A percentile compares a stretch with the other conserved stretches of the same genome.
Evolutionary conservation across 2,888 invertebrate genomes (phyloP).

Genomic region (Caenorhabditis virilis): DNA sequence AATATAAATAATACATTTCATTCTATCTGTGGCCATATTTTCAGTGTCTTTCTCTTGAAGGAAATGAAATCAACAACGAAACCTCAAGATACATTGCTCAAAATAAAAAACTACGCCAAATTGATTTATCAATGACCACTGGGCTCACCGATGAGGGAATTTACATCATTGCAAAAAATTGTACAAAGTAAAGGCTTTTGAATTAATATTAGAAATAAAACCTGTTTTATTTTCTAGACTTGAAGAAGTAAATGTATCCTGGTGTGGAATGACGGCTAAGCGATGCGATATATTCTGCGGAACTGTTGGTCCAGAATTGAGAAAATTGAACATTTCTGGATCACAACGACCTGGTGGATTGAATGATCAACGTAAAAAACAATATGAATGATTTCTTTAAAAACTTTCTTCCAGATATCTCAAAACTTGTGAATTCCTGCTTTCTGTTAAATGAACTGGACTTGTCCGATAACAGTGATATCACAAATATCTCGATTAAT

Average conservation of each 20-base stretch:
- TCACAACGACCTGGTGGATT: slow-evolving; percentile 8
- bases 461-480: slow-evolving; percentile 19
- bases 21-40: slow-evolving; percentile 3
- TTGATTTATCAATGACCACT: slow-evolving; percentile 26
- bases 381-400: background rate
- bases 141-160: slow-evolving; percentile 13
- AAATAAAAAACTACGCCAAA: slow-evolving; percentile 8
- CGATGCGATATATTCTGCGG: slow-evolving; percentile 2
- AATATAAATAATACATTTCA: background rate
- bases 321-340: slow-evolving; percentile 27
- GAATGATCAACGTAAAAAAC: slow-evolving; percentile 13
- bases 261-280: slow-evolving; percentile 20
- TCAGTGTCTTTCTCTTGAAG: slow-evolving; percentile 24
- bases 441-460: slow-evolving; percentile 13
- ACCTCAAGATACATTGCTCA: slow-evolving; percentile 8
- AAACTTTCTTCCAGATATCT: slow-evolving; percentile 11
- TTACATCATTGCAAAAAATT: slow-evolving; percentile 2
- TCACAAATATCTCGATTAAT: slow-evolving; percentile 2
- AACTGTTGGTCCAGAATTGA: slow-evolving; percentile 1
- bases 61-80: slow-evolving; percentile 8
- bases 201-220: background rate
- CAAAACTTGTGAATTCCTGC: slow-evolving; percentile 3
- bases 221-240: slow-evolving; percentile 4
- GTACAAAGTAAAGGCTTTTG: slow-evolving; percentile 1
- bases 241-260: slow-evolving; percentile 22